These are phyloP conservation scores for Motacilla tschutschensis DNA, from an alignment of 2,113 vertebrate genomes.

Conservation along the genomic window DNA sequence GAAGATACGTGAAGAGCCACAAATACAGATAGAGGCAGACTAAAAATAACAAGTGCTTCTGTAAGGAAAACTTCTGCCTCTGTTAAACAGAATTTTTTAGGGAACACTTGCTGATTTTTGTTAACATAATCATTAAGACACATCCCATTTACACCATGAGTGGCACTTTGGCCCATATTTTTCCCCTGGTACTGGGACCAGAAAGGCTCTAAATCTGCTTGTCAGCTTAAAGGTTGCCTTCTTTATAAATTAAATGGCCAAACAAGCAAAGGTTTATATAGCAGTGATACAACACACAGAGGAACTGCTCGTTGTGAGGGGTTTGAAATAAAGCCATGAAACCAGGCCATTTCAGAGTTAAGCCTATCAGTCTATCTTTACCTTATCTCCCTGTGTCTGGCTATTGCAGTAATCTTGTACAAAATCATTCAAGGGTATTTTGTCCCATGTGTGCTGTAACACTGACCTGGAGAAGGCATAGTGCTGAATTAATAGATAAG, in stretches of 20 bases:
- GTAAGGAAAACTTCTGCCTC: not conserved
- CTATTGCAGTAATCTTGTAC: slow-evolving; percentile 23
- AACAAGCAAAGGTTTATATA: not conserved
- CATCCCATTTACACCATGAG: not conserved
- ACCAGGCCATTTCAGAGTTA: slow-evolving; percentile 8
- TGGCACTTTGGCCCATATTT: not conserved
- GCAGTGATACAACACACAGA: not conserved
- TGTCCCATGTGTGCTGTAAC: slow-evolving; percentile 38
- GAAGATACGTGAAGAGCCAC: not conserved
- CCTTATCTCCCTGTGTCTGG: slow-evolving; percentile 29
- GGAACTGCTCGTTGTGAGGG: not conserved
- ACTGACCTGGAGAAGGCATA: slow-evolving; percentile 26
- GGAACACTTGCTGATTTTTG: not conserved
- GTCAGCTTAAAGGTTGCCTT: not conserved
- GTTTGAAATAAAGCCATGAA: slow-evolving; percentile 1
- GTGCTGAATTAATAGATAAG: slow-evolving; percentile 42
- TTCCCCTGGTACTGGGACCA: not conserved
- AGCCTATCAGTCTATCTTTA: slow-evolving; percentile 25
- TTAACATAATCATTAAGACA: not conserved
- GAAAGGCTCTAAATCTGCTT: not conserved
- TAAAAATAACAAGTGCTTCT: not conserved
- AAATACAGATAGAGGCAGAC: not conserved
- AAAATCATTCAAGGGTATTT: slow-evolving; percentile 60
- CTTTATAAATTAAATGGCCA: not conserved
- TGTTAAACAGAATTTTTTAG: not conserved